phyloP scores from a whole-genome alignment of 2,888 invertebrate species.

The Chirona hameri region DNA sequence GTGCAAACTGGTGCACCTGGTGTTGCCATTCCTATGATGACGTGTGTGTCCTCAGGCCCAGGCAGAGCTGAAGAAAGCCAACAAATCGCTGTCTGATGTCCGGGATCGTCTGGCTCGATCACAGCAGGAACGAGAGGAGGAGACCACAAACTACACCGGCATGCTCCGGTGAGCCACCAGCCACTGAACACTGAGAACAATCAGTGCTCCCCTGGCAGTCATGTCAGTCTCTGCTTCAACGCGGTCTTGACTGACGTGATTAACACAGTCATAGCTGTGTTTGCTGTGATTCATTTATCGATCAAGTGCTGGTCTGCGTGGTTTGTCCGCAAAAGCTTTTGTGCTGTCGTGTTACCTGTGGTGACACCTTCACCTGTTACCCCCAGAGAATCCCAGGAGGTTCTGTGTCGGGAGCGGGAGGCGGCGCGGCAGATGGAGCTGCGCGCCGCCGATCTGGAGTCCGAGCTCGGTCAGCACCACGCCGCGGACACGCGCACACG shows the following conservation, averaged over 20 bases:
- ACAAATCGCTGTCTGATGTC: neutral
- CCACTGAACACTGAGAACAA: too few relatives aligned
- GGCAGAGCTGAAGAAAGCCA: neutral
- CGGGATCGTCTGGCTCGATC: neutral
- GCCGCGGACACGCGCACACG: neutral
- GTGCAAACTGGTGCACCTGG: too few relatives aligned
- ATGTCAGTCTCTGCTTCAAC: too few relatives aligned
- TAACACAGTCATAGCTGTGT: too few relatives aligned
- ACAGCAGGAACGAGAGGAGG: neutral
- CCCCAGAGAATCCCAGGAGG: neutral
- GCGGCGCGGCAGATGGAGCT: neutral
- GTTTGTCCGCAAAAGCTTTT: too few relatives aligned
- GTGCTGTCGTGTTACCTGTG: too few relatives aligned
- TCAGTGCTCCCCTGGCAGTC: too few relatives aligned
- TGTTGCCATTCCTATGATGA: too few relatives aligned
- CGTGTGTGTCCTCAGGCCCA: neutral
- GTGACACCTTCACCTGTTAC: neutral
- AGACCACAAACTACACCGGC: neutral
- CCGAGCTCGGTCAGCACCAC: neutral
- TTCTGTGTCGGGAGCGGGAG: constrained; percentile 9
- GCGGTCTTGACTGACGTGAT: too few relatives aligned
- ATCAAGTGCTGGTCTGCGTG: too few relatives aligned
- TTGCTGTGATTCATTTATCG: too few relatives aligned
- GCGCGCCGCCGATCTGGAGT: neutral
- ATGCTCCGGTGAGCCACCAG: neutral